Evolutionary conservation across 1,140 invertebrate genomes (phyloP).

Genomic region (Drosophila truncata): DNA sequence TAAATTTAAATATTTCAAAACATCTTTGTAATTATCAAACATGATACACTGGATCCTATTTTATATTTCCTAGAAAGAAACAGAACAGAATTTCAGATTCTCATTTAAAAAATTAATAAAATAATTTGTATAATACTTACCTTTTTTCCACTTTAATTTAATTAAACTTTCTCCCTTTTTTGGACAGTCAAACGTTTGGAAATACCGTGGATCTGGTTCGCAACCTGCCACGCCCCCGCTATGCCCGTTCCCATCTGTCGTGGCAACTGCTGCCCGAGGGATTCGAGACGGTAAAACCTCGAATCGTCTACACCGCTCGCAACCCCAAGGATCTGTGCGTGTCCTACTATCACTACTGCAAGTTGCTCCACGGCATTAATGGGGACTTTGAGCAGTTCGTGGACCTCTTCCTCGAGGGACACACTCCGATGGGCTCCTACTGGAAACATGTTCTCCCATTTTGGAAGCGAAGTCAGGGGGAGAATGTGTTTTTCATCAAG

Average conservation of each 20-base stretch:
- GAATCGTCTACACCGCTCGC: conserved; percentile 95
- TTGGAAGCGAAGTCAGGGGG: conserved; percentile 90
- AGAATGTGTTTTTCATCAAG: conserved; percentile 92
- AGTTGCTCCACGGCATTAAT: conserved; percentile 89
- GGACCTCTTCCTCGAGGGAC: conserved; percentile 90
- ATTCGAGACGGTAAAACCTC: conserved; percentile 90
- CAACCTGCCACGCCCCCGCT: conserved; percentile 89
- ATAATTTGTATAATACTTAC: not conserved
- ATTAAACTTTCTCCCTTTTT: conserved; percentile 6
- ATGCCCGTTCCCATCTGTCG: conserved; percentile 93
- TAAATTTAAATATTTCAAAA: not conserved
- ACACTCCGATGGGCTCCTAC: conserved; percentile 89
- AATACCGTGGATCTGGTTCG: conserved; percentile 87
- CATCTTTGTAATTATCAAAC: too few relatives aligned
- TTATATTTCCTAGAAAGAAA: too few relatives aligned
- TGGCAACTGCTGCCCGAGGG: conserved; percentile 90
- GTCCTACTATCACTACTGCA: conserved; percentile 95
- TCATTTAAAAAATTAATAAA: not conserved
- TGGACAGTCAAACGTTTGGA: conserved; percentile 50
- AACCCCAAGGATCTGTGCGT: conserved; percentile 98
- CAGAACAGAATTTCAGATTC: too few relatives aligned
- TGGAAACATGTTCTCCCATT: conserved; percentile 90
- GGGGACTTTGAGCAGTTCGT: conserved; percentile 93
- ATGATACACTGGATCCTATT: too few relatives aligned
- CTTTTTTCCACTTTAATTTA: not conserved